Percentiles rank a stretch among this genome's conserved stretches.
Conservation (phyloP, 1,140 invertebrate genomes). For the Heliothis subflexa region DNA sequence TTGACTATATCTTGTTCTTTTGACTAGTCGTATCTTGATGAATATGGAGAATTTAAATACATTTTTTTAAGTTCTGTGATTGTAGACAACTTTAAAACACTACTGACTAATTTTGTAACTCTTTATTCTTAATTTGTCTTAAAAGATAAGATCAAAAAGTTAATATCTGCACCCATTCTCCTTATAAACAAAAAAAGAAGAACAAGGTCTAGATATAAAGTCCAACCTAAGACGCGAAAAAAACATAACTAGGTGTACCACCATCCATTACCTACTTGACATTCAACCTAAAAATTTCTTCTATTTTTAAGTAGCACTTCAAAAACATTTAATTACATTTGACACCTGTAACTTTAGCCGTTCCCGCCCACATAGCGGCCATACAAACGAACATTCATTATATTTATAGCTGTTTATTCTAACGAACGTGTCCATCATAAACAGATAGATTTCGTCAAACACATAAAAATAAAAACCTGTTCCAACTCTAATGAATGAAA, state of each 20-base stretch:
- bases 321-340: conserved; percentile 11
- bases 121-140: no score
- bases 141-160: no score
- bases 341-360: conserved; percentile 9
- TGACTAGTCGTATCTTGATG: not conserved
- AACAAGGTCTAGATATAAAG: no score
- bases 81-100: no score
- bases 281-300: not conserved
- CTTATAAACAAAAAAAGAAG: no score
- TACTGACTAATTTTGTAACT: no score
- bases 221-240: no score
- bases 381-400: conserved; percentile 16
- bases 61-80: no score
- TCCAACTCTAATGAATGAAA: conserved; percentile 8
- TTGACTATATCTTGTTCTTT: not conserved
- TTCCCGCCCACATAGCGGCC: conserved; percentile 7
- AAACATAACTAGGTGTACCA: not conserved
- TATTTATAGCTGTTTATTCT: conserved; percentile 37
- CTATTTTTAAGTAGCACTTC: conserved; percentile 12
- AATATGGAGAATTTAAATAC: no score
- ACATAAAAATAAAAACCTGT: conserved; percentile 18
- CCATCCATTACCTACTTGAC: not conserved
- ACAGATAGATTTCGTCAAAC: conserved; percentile 30
- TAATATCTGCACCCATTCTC: no score
- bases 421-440: conserved; percentile 15